Conservation (phyloP, 1,140 invertebrate species). For the Diorhabda elongata region DNA sequence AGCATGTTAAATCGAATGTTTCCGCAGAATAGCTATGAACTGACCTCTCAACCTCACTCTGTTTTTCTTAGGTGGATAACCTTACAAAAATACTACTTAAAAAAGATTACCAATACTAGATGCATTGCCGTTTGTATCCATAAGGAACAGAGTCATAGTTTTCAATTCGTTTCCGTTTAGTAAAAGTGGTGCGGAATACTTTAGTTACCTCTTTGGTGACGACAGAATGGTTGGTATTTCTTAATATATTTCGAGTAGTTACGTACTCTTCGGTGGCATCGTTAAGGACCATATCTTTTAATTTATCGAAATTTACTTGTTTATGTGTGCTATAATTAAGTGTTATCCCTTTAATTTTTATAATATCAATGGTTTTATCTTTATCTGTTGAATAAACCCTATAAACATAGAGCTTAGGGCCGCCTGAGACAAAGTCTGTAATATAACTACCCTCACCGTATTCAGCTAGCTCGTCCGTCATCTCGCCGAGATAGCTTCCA, state of each 20-base stretch:
- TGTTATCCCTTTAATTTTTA: slow-evolving; percentile 19
- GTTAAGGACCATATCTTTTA: slow-evolving; percentile 11
- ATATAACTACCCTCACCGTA: too few relatives aligned
- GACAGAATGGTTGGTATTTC: background rate
- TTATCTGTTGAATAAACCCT: background rate
- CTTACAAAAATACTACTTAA: background rate
- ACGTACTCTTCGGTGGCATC: slow-evolving; percentile 2
- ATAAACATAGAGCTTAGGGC: slow-evolving; percentile 24
- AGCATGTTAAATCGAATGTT: background rate
- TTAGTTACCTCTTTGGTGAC: slow-evolving; percentile 8
- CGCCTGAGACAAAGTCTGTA: slow-evolving; percentile 24
- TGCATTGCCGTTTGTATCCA: background rate
- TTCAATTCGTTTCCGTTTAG: slow-evolving; percentile 7
- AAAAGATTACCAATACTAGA: background rate
- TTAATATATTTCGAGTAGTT: slow-evolving; percentile 10
- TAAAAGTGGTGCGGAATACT: slow-evolving; percentile 6
- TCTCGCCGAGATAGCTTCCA: too few relatives aligned
- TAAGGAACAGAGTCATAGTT: slow-evolving; percentile 8
- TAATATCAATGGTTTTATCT: slow-evolving; percentile 5
- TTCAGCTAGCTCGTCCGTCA: too few relatives aligned
- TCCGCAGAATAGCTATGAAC: background rate
- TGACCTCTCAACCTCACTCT: background rate
- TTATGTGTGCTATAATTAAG: slow-evolving; percentile 14
- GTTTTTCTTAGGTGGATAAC: background rate
- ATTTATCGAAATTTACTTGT: slow-evolving; percentile 14